A percentile compares a stretch with the other conserved stretches of the same genome.
Evolutionary conservation across 1,140 invertebrate genomes (phyloP).

Genomic region (Diuraphis noxia): DNA sequence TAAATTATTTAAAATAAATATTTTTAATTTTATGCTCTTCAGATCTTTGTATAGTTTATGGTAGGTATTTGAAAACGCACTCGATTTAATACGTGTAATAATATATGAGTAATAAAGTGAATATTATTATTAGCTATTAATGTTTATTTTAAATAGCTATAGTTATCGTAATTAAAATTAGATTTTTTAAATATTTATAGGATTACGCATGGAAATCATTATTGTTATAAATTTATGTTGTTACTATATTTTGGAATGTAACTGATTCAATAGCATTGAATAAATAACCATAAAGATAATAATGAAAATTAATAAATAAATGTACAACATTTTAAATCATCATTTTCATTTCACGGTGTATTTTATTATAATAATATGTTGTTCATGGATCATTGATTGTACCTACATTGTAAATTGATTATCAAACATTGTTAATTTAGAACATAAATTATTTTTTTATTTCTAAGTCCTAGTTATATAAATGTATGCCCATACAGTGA

Average conservation of each 20-base stretch:
- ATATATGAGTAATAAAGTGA: background rate
- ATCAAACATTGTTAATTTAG: background rate
- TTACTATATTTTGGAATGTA: background rate
- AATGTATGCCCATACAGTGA: background rate
- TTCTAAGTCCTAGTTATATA: background rate
- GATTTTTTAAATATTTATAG: background rate
- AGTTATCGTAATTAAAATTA: background rate
- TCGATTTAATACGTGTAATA: background rate
- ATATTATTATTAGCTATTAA: background rate
- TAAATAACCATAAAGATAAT: background rate
- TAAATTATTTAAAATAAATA: too few species aligned
- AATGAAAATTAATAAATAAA: background rate
- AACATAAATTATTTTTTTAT: background rate
- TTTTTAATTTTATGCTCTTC: background rate
- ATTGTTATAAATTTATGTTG: background rate
- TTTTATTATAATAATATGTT: background rate
- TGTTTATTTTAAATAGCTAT: background rate
- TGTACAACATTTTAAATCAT: background rate
- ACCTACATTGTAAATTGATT: background rate
- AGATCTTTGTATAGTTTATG: background rate
- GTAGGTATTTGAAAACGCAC: background rate
- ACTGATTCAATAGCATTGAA: background rate
- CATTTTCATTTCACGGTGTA: background rate
- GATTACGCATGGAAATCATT: background rate
- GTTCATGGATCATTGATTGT: too few species aligned